Conservation (phyloP, 2,797 vertebrate species). For the Zalophus californianus region DNA sequence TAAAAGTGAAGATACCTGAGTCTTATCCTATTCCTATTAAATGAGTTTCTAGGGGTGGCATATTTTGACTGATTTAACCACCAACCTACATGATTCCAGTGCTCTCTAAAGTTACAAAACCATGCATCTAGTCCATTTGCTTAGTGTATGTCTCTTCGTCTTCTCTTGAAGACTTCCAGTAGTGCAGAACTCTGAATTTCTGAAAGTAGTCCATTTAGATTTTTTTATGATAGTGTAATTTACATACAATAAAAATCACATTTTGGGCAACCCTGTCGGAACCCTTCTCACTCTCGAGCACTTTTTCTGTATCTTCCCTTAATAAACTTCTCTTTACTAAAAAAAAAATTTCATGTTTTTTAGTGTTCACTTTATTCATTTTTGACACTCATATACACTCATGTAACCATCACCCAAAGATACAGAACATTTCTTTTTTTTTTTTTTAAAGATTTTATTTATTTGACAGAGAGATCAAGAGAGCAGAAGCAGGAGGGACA, state of each 20-base stretch:
- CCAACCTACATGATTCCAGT: not conserved
- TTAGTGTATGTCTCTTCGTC: not conserved
- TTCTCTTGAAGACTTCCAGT: not conserved
- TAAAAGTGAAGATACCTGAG: not conserved
- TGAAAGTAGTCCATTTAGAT: not conserved
- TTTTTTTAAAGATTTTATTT: too few species aligned
- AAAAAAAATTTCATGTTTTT: not conserved
- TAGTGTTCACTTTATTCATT: not conserved
- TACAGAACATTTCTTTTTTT: not conserved
- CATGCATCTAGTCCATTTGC: not conserved
- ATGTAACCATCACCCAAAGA: not conserved
- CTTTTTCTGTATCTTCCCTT: too few species aligned
- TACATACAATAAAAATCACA: not conserved
- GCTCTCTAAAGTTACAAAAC: not conserved
- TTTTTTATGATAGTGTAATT: not conserved
- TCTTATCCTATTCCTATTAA: not conserved
- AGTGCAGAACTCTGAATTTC: not conserved
- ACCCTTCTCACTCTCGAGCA: too few species aligned
- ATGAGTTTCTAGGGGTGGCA: not conserved
- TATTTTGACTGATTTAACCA: not conserved
- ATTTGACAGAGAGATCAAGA: too few species aligned
- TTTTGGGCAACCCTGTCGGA: not conserved
- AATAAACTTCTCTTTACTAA: too few species aligned
- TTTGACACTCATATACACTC: not conserved
- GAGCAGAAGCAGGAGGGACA: too few species aligned